phyloP scores from a whole-genome alignment of 2,888 invertebrate genomes.

The Chromoteleia sp. region DNA sequence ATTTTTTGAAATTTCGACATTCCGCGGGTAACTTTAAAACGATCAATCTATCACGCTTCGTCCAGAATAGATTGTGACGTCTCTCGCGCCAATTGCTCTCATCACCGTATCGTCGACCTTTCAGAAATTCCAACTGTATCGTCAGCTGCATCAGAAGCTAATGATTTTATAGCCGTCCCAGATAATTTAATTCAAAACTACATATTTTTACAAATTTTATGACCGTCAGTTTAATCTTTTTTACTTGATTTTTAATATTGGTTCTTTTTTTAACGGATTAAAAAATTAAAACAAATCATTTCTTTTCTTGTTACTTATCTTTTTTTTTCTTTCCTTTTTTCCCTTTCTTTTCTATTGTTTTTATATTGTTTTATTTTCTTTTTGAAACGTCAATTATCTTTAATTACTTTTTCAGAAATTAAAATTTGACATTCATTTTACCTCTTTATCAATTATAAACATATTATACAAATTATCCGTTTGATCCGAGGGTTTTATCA shows the following conservation, averaged over 20 bases:
- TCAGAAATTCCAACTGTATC: slow-evolving; percentile 54
- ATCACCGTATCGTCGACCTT: slow-evolving; percentile 86
- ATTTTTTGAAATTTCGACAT: slow-evolving; percentile 21
- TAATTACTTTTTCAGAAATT: neutral
- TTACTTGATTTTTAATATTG: neutral
- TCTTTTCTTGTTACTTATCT: too few relatives aligned
- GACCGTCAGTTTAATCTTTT: neutral
- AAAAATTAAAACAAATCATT: too few relatives aligned
- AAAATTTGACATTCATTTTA: slow-evolving; percentile 59
- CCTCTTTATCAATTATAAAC: slow-evolving; percentile 83
- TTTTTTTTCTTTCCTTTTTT: too few relatives aligned
- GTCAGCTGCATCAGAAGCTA: slow-evolving; percentile 48
- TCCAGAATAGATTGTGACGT: slow-evolving; percentile 85
- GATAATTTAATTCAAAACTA: slow-evolving; percentile 4
- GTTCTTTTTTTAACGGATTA: neutral
- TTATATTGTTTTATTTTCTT: neutral
- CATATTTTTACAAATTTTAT: too few relatives aligned
- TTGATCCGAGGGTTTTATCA: slow-evolving; percentile 86
- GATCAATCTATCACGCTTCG: slow-evolving; percentile 87
- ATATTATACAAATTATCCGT: slow-evolving; percentile 61
- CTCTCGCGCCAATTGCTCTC: slow-evolving; percentile 83
- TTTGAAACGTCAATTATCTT: slow-evolving; percentile 3
- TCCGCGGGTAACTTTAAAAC: slow-evolving; percentile 75
- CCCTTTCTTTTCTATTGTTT: too few relatives aligned
- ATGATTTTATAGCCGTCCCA: slow-evolving; percentile 22